A percentile compares a stretch with the other conserved stretches of the same genome.
These are phyloP conservation scores for Percina caprodes DNA, from an alignment of 2,113 vertebrate species.

Conservation along the genomic window DNA sequence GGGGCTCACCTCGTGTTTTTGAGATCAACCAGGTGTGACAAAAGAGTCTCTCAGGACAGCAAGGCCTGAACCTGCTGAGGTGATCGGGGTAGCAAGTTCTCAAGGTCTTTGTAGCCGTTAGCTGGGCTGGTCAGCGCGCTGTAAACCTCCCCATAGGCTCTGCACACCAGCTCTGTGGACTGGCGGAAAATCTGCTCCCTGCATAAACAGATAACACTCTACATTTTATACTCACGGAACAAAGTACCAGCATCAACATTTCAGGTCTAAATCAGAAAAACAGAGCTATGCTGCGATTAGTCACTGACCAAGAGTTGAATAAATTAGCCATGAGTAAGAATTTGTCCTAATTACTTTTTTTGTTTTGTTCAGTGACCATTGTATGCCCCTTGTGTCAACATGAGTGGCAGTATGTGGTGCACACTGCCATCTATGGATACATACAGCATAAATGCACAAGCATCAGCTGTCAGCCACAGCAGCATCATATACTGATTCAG, in stretches of 20 bases:
- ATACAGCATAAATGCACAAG: conserved; percentile 19
- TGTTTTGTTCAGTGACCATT: conserved; percentile 41
- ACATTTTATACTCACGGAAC: conserved; percentile 2
- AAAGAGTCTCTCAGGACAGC: conserved; percentile 84
- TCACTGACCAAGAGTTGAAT: conserved; percentile 27
- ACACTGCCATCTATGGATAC: conserved; percentile 81
- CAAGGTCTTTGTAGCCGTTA: conserved; percentile 90
- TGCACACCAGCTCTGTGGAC: conserved; percentile 94
- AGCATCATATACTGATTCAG: neutral
- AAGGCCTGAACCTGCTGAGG: conserved; percentile 94
- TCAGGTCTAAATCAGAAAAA: neutral
- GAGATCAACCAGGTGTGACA: neutral
- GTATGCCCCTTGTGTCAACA: conserved; percentile 28
- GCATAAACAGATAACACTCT: conserved; percentile 42
- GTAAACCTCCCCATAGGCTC: conserved; percentile 93
- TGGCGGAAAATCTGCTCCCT: conserved; percentile 96
- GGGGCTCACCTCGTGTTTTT: neutral
- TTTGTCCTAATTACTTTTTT: conserved; percentile 32
- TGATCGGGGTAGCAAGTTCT: conserved; percentile 89
- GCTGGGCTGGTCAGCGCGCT: conserved; percentile 88
- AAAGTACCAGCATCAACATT: neutral
- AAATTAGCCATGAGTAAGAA: conserved; percentile 39
- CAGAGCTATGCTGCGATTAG: conserved; percentile 28
- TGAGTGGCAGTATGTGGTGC: conserved; percentile 55
- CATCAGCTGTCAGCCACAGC: conserved; percentile 13